Conservation (phyloP, 2,888 invertebrate species). For the Ophraella communa region DNA sequence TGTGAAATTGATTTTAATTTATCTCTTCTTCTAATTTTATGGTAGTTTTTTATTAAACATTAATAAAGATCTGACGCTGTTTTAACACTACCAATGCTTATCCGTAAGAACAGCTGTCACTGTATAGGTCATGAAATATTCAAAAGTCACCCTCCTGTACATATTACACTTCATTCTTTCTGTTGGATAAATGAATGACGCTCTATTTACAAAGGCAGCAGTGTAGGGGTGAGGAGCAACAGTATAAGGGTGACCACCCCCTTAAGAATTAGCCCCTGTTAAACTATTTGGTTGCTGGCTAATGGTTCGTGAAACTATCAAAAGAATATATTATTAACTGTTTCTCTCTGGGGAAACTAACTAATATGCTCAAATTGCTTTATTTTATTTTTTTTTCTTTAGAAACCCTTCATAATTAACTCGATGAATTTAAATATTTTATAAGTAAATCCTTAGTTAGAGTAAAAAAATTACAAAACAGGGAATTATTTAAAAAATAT, state of each 20-base stretch:
- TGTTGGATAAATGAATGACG: slow-evolving; percentile 51
- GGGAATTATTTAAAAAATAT: no score
- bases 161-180: slow-evolving; percentile 54
- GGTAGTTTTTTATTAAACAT: slow-evolving; percentile 8
- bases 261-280: slow-evolving; percentile 44
- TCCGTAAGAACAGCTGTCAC: slow-evolving; percentile 53
- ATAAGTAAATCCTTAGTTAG: no score
- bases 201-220: slow-evolving; percentile 42
- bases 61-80: slow-evolving; percentile 9
- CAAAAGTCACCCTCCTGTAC: slow-evolving; percentile 51
- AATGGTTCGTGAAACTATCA: slow-evolving; percentile 55
- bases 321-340: slow-evolving; percentile 50
- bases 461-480: no score
- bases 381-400: slow-evolving; percentile 23
- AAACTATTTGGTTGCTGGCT: slow-evolving; percentile 55
- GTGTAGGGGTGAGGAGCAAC: slow-evolving; percentile 39
- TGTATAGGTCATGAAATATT: slow-evolving; percentile 52
- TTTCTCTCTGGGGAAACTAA: slow-evolving; percentile 40
- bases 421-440: no score
- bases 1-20: no score
- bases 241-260: slow-evolving; percentile 40
- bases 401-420: not conserved
- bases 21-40: no score
- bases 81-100: slow-evolving; percentile 48
- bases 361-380: slow-evolving; percentile 43